Conservation (phyloP, 2,797 vertebrate genomes). For the Ctenopoma kingsleyae region DNA sequence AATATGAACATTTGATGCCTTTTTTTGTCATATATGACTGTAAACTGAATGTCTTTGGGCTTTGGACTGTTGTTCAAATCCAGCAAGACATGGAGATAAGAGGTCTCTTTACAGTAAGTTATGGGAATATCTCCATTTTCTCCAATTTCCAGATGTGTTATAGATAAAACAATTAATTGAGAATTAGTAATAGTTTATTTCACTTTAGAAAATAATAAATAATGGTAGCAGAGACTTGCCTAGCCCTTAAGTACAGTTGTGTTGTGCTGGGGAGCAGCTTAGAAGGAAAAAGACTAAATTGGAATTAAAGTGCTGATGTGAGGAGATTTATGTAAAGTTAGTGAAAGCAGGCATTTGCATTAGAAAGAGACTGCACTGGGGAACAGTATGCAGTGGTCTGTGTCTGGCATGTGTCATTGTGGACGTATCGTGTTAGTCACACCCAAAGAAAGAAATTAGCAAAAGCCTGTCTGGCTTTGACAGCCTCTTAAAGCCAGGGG, state of each 20-base stretch:
- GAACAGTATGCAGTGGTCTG: constrained; percentile 62
- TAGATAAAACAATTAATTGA: neutral
- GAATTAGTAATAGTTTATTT: neutral
- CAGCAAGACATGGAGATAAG: neutral
- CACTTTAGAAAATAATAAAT: neutral
- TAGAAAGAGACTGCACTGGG: constrained; percentile 12
- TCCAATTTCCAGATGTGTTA: neutral
- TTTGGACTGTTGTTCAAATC: too few relatives aligned
- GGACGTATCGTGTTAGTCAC: constrained; percentile 55
- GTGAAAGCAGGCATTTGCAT: constrained; percentile 28
- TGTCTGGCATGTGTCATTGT: constrained; percentile 79
- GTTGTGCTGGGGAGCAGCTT: neutral
- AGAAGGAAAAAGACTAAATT: neutral
- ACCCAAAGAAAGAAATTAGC: constrained; percentile 54
- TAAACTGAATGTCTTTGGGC: too few relatives aligned
- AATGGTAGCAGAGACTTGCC: neutral
- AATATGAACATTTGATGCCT: too few relatives aligned
- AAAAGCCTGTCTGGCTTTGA: constrained; percentile 76
- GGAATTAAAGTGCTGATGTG: neutral
- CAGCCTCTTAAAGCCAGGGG: constrained; percentile 67
- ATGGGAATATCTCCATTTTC: neutral
- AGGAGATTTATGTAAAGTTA: constrained; percentile 11
- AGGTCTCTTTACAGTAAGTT: neutral
- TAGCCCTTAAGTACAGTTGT: neutral
- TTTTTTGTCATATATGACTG: too few relatives aligned